Base-by-base conservation (phyloP, 2,797 vertebrate genomes). In the Staurois parvus region DNA sequence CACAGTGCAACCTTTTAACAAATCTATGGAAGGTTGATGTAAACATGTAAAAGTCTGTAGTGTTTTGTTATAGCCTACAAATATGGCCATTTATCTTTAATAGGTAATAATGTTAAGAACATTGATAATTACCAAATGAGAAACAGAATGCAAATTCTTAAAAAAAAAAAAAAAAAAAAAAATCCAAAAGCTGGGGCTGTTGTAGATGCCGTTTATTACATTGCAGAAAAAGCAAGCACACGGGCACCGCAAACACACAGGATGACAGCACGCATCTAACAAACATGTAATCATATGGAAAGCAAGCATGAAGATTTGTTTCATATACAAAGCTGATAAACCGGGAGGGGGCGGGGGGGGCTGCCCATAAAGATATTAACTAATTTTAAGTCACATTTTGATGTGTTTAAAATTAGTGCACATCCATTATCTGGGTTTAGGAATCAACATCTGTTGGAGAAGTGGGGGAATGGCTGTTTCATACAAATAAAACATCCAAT, bases 201-300 rank as follows among this genome's bases (percentile, higher is more conserved):
- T 48, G 13, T 19, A 52, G 15, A 52, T 52, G 48, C 48, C 19
- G 48, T 52, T 52, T 19, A 52, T 17, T 19, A 66, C 32, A 42
- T 34, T 42, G 56, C 13, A 40, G n/a, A 26, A 30, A 62, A 21
- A 79, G 56, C 26, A 73, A 91, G 85, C 68, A 40, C 82, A 81
- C 30, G 21, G 32, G 24, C 21, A 34, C 42, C 56, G 67, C 76
- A 74, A 30, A 92, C 90, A 88, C 89, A 84, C 73, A 0, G 88
- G 85, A 83, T 78, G 85, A 77, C 85, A n/a, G 67, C 67, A 82
- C 79, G 11, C 52, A 72, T 24, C 37, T 13, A 37, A 86, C 79
- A 77, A 83, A 88, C 88, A 88, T 86, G 89, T 90, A 62, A 17
- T n/a, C 74, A 67, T 74, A 73, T 86, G 80, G 68, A 30, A 81